Percentiles rank a stretch among this genome's conserved stretches.
phyloP scores from a whole-genome alignment of 1,140 invertebrate genomes.

The Watersipora subatra region DNA sequence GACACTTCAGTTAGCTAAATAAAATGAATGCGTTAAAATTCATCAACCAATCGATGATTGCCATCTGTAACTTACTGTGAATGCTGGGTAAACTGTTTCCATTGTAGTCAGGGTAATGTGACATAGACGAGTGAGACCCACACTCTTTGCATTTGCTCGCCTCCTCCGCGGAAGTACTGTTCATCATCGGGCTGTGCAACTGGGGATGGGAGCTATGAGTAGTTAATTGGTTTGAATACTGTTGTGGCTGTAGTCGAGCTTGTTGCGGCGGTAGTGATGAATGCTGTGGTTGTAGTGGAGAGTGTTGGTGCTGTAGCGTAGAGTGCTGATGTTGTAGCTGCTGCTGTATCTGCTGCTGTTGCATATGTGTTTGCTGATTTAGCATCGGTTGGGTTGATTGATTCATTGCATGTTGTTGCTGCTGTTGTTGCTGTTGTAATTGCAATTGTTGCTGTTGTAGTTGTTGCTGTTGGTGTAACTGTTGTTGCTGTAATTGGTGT shows the following conservation, averaged over 20 bases:
- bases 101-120: background rate
- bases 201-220: background rate
- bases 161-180: background rate
- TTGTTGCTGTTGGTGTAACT: background rate
- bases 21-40: too few species aligned
- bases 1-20: too few species aligned
- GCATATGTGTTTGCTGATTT: background rate
- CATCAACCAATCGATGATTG: too few species aligned
- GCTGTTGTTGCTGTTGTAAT: background rate
- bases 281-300: background rate
- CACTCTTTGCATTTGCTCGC: background rate
- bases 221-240: background rate
- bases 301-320: background rate
- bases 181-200: background rate
- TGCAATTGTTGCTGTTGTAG: background rate
- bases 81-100: background rate
- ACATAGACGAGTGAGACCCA: background rate
- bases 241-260: background rate
- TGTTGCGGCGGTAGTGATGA: background rate
- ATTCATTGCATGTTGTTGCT: background rate
- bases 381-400: background rate
- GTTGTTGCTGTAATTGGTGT: background rate
- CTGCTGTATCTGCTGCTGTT: background rate
- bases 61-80: background rate
- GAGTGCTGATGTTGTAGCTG: background rate